Base-by-base conservation (phyloP, 2,888 invertebrate genomes). In the Lysandra coridon region DNA sequence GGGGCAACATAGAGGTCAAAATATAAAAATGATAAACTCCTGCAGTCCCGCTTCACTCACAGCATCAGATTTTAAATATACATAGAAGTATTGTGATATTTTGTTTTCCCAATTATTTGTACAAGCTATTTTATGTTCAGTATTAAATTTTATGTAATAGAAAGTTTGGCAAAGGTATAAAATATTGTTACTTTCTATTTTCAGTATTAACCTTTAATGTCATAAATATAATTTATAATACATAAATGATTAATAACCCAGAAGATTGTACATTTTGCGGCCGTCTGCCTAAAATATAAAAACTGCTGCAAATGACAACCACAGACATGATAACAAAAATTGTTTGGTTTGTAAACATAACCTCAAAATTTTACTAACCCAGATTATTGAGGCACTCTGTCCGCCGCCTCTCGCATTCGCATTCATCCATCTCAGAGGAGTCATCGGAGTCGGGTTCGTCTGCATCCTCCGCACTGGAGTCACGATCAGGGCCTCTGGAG, bases 401-500 rank as follows among this genome's bases (percentile, higher is more conserved):
- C 82, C 98, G 95, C 79, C 98, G 95, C 80, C 96, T 95, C 87
- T 98, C 98, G 85, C 98, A 98, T 92, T 98, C 98, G 83, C 96
- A 97, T 88, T 98, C 98, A 89, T 99, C 98, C 97, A 99, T 97
- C 92, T 99, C 99, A 80, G 97, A 97, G 80, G 97, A 97, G 89
- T 97, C 97, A 92, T 97, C 97, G 23, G 97, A 97, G 84, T 97
- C 97, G n/a, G 96, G 97, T 85, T 97, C 97, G 85, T 97, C 97
- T 80, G 96, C 97, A 84, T 96, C 97, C 85, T 97, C 97, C 82
- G 97, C 96, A 83, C 97, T 97, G 84, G 97, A 97, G 84, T 96
- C 96, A 33, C 95, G 92, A 80, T 96, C 96, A 60, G 96, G 96
- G 79, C 96, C 96, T 81, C 96, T 95, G 79, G 96, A 96, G 5